A percentile compares a stretch with the other conserved stretches of the same genome.
These are phyloP conservation scores for Nomada goodeniana DNA, from an alignment of 2,888 invertebrate species.

Conservation along the genomic window DNA sequence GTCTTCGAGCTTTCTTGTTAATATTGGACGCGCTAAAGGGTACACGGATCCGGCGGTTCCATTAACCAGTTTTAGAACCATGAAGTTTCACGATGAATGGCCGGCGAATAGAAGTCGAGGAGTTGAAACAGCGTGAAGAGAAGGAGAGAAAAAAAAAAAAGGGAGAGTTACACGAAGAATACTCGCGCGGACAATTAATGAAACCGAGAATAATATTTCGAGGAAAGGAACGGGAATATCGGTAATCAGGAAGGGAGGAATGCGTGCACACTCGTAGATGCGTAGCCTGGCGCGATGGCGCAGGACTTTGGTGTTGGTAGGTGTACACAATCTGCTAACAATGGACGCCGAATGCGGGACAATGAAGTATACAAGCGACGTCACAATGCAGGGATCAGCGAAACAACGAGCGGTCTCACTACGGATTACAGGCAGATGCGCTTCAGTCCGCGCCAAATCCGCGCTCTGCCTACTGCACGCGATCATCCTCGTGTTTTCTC, in stretches of 20 bases:
- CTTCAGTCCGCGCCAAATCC: constrained; percentile 67
- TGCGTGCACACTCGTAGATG: constrained; percentile 42
- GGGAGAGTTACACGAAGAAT: background rate
- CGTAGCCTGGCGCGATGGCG: constrained; percentile 58
- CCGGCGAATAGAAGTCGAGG: no score
- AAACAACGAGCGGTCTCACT: constrained; percentile 82
- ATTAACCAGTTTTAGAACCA: no score
- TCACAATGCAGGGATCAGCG: constrained; percentile 81
- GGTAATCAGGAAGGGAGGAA: constrained; percentile 5
- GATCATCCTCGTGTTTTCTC: constrained; percentile 33
- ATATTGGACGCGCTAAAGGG: no score
- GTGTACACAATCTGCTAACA: constrained; percentile 80
- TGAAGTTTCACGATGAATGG: no score
- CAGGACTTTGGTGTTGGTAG: constrained; percentile 68
- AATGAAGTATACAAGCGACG: constrained; percentile 78
- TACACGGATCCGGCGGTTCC: background rate
- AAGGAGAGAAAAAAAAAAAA: background rate
- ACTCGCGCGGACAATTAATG: background rate
- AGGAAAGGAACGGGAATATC: constrained; percentile 17
- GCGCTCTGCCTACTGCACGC: constrained; percentile 59
- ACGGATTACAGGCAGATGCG: constrained; percentile 81
- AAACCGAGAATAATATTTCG: background rate
- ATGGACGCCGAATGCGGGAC: constrained; percentile 77
- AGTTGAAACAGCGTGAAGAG: no score
- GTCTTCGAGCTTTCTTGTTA: background rate